A percentile compares a stretch with the other conserved stretches of the same genome.
Evolutionary conservation across 2,113 vertebrate species (phyloP).

Genomic region (Ptilonorhynchus violaceus): DNA sequence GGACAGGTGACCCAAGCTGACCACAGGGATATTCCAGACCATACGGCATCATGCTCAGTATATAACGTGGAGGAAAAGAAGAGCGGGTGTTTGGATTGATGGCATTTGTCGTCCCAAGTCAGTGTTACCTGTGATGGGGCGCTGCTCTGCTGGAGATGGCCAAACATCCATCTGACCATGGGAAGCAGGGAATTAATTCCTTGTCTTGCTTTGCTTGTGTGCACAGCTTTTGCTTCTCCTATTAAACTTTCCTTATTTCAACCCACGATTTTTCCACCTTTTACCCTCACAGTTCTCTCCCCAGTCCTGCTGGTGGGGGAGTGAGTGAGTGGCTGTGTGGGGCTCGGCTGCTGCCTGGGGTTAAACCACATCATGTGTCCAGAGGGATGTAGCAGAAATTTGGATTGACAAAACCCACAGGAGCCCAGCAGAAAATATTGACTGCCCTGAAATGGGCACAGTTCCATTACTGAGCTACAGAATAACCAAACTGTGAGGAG

Average conservation of each 20-base stretch:
- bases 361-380: neutral
- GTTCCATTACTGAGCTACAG: neutral
- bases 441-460: neutral
- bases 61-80: neutral
- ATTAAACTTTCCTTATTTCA: neutral
- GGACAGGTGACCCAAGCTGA: neutral
- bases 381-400: neutral
- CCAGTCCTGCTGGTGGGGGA: neutral
- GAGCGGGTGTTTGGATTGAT: neutral
- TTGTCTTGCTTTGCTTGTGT: neutral
- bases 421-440: neutral
- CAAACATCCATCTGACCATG: neutral
- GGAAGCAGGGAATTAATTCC: neutral
- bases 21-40: neutral
- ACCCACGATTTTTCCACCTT: neutral
- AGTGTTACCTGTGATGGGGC: fast-evolving
- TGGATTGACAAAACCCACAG: neutral
- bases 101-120: neutral
- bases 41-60: no score
- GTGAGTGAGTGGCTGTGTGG: neutral
- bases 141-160: neutral
- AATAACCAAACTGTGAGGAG: neutral
- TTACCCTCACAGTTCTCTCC: neutral
- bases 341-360: neutral
- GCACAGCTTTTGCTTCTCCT: neutral